Base-by-base conservation (phyloP, 2,888 invertebrate species). In the Drosophila ustulata region DNA sequence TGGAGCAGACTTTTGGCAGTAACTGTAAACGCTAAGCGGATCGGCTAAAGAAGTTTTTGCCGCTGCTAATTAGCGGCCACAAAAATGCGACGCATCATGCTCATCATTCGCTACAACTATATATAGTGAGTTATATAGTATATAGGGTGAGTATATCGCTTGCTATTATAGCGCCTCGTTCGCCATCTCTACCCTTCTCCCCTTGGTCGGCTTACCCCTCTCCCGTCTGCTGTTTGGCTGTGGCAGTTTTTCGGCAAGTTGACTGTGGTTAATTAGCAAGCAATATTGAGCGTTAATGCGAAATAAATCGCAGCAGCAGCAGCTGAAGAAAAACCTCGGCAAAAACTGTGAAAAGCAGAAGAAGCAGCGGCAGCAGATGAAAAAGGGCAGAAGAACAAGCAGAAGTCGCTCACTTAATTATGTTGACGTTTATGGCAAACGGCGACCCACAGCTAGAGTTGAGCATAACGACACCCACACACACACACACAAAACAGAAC, bases 231-330 rank as follows among this genome's bases (percentile, higher is more conserved):
- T 68, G 63, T 61, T 74, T 75, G 62, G 47, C 59, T 83, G 69
- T 67, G 73, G 56, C 67, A 69, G 66, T 71, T 83, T 73, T 69
- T 74, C 23, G 74, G 72, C 61, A 67, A 71, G 53, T 72, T 83
- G 58, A 70, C 58, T 83, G 81, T 53, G 90, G 89, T 84, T 87
- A 87, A 87, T 87, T 87, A 87, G 87, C 76, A 76, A 59, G 81
- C 82, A 83, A 87, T 87, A 89, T 89, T 83, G 74, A 88, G 83
- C 80, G 87, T 89, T 89, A 87, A 87, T 87, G 87, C 80, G 87
- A 87, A 89, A 89, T 88, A 87, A 87, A 87, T 89, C 89, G 89
- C 81, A 83, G 86, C 81, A 82, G 82, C 71, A 61, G 73, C 59
- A 68, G 70, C 64, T 59, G n/a, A 55, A 64, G 66, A 80, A 77